Conservation (phyloP, 2,888 invertebrate genomes). For the Drosophila neutralis region DNA sequence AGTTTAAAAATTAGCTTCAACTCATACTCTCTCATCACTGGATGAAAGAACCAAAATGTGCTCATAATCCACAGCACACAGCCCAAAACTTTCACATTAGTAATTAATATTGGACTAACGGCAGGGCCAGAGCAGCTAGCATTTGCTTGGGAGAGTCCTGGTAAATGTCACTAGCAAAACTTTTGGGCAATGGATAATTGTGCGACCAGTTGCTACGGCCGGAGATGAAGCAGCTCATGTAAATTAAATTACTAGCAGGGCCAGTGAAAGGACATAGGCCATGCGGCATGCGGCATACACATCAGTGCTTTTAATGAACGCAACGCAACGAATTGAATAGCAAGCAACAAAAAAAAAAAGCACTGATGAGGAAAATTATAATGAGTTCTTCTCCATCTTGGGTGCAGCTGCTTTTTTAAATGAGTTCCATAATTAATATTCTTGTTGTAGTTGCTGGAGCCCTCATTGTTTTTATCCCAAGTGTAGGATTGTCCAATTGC, state of each 20-base stretch:
- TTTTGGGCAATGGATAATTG: slow-evolving; percentile 58
- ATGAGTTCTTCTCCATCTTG: slow-evolving; percentile 57
- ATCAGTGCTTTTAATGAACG: slow-evolving; percentile 49
- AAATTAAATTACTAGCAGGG: slow-evolving; percentile 65
- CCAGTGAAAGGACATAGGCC: slow-evolving; percentile 11
- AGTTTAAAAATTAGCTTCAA: slow-evolving; percentile 58
- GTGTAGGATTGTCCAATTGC: slow-evolving; percentile 32
- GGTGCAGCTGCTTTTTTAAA: slow-evolving; percentile 29
- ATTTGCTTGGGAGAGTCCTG: slow-evolving; percentile 14
- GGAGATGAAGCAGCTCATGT: slow-evolving; percentile 50
- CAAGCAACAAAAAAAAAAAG: slow-evolving; percentile 42
- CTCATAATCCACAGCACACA: slow-evolving; percentile 48
- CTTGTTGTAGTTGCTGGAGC: slow-evolving; percentile 18
- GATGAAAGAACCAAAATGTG: slow-evolving; percentile 34
- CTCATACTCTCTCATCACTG: slow-evolving; percentile 8
- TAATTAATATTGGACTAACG: slow-evolving; percentile 60
- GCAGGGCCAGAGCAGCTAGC: slow-evolving; percentile 3
- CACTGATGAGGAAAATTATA: slow-evolving; percentile 62
- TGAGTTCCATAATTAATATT: slow-evolving; percentile 1
- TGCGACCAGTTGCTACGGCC: slow-evolving; percentile 44
- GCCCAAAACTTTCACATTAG: slow-evolving; percentile 67
- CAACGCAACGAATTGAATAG: slow-evolving; percentile 49
- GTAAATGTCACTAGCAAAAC: slow-evolving; percentile 52
- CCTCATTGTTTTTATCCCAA: slow-evolving; percentile 20
- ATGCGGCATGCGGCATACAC: slow-evolving; percentile 18